A percentile compares a stretch with the other conserved stretches of the same genome.
phyloP scores from a whole-genome alignment of 2,797 vertebrate genomes.

The Lepus oiostolus region DNA sequence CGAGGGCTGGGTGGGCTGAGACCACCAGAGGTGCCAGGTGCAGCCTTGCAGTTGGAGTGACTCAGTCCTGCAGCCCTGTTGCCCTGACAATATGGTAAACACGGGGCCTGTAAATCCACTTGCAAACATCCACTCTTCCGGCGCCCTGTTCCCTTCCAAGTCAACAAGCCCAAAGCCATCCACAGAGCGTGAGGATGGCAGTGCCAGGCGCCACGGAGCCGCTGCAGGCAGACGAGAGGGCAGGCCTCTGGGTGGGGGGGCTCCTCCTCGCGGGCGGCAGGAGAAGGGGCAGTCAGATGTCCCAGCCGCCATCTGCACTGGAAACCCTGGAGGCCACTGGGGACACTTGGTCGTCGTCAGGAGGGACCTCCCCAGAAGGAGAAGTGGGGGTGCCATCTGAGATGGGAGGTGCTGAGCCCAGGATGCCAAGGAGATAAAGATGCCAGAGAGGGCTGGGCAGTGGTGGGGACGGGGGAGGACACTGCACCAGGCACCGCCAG shows the following conservation, averaged over 20 bases:
- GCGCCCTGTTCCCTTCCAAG: slow-evolving; percentile 63
- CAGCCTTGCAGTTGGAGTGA: slow-evolving; percentile 56
- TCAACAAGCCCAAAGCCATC: slow-evolving; percentile 70
- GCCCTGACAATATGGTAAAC: slow-evolving; percentile 77
- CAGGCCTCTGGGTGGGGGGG: not conserved
- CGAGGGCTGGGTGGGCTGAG: slow-evolving; percentile 21
- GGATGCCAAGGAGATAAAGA: not conserved
- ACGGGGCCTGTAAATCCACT: slow-evolving; percentile 69
- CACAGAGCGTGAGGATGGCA: not conserved
- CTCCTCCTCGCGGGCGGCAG: not conserved
- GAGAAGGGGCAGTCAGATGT: not conserved
- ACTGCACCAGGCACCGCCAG: not conserved
- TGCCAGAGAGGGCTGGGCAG: too few species aligned
- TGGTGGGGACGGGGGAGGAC: not conserved
- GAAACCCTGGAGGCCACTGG: not conserved
- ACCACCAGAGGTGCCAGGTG: slow-evolving; percentile 60
- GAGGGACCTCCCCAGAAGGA: not conserved
- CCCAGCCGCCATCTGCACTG: not conserved
- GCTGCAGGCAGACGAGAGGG: not conserved
- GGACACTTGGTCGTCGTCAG: not conserved
- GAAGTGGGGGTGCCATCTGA: not conserved
- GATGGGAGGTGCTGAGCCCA: not conserved
- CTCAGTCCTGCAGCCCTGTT: slow-evolving; percentile 56
- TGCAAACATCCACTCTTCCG: slow-evolving; percentile 74
- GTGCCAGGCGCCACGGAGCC: not conserved